Percentiles rank a stretch among this genome's conserved stretches.
Conservation (phyloP, 2,797 vertebrate genomes). For the Lacerta bilineata region DNA sequence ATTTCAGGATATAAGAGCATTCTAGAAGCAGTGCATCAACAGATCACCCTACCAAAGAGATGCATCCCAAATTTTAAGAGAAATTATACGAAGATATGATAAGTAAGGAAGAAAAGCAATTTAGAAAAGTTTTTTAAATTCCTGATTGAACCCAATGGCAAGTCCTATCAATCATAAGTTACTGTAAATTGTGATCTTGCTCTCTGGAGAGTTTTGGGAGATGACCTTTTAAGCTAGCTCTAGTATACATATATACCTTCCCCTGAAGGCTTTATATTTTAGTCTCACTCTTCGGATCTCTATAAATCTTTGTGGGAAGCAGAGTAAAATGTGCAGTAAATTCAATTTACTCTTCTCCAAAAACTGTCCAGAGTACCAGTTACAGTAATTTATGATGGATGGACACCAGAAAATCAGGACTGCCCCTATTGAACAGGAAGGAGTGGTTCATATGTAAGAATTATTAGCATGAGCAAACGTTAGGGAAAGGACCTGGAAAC, state of each 20-base stretch:
- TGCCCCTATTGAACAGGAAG: neutral
- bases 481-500: neutral
- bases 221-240: neutral
- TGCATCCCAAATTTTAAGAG: neutral
- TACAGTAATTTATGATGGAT: slow-evolving; percentile 25
- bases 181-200: neutral
- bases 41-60: neutral
- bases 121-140: neutral
- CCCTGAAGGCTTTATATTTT: neutral
- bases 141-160: neutral
- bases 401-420: slow-evolving; percentile 9
- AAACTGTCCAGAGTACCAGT: neutral
- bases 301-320: neutral
- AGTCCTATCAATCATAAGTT: neutral
- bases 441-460: neutral
- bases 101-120: neutral
- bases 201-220: neutral
- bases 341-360: neutral
- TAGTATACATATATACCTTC: neutral
- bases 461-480: neutral
- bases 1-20: neutral
- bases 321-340: slow-evolving; percentile 5
- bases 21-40: neutral
- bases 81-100: neutral
- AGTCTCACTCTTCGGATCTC: neutral